Percentiles rank a stretch among this genome's conserved stretches.
phyloP scores from a whole-genome alignment of 1,140 invertebrate genomes.

The Trichoplusia ni region DNA sequence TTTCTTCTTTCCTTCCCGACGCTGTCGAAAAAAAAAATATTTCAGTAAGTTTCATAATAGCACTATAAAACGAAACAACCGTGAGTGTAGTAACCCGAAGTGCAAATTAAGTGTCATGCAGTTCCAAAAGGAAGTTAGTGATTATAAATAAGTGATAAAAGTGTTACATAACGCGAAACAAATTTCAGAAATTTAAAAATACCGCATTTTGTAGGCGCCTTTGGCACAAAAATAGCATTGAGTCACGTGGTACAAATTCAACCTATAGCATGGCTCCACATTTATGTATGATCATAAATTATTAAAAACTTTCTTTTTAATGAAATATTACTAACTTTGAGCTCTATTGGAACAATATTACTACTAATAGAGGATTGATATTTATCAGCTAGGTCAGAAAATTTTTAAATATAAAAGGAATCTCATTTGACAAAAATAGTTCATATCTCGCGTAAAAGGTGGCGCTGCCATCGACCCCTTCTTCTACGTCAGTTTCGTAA shows the following conservation, averaged over 20 bases:
- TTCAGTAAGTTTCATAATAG: constrained; percentile 77
- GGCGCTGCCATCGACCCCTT: constrained; percentile 61
- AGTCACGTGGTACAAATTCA: constrained; percentile 74
- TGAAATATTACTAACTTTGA: constrained; percentile 11
- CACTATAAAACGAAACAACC: constrained; percentile 54
- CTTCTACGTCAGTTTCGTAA: constrained; percentile 77
- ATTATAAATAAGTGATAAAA: constrained; percentile 69
- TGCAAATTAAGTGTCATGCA: constrained; percentile 63
- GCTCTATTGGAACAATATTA: not conserved
- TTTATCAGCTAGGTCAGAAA: constrained; percentile 6
- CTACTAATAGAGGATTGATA: not conserved
- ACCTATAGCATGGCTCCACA: constrained; percentile 82
- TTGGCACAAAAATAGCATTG: constrained; percentile 74
- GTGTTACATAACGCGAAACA: constrained; percentile 79
- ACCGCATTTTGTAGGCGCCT: constrained; percentile 81
- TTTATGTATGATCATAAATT: constrained; percentile 66
- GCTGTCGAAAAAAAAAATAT: constrained; percentile 76
- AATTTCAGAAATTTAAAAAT: constrained; percentile 80
- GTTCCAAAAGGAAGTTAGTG: constrained; percentile 58
- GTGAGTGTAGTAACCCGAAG: constrained; percentile 60
- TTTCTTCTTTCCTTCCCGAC: constrained; percentile 80
- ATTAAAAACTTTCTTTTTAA: constrained; percentile 33
- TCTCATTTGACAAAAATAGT: constrained; percentile 73
- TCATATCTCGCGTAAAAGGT: constrained; percentile 62
- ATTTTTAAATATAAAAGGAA: constrained; percentile 51